Evolutionary conservation across 2,888 invertebrate genomes (phyloP), one percentile per base, ranked within the genome.

Genomic region (Pterostichus madidus): DNA sequence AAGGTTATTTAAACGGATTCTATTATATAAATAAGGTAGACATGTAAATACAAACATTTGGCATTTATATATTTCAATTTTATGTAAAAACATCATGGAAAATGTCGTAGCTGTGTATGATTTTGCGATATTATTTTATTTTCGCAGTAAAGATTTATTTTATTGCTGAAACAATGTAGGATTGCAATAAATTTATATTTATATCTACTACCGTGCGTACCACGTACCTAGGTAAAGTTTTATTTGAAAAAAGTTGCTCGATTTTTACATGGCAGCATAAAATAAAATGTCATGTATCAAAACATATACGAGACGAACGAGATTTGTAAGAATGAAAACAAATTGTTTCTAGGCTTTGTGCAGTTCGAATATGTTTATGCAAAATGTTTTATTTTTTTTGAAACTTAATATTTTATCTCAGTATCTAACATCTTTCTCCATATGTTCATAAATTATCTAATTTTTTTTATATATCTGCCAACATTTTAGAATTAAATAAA

Each of bases 131-230:
- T 44, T 46, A 73, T 73, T 71, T 71, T 71, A 71, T 71, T 71
- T 71, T 5, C 46, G 31, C 13, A 73, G 44, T 44, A 44, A 73
- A 73, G 73, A 73, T 73, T 46, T 73, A 73, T 73, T 73, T 73
- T 73, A 73, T 31, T 46, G 46, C 17, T 10, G 7, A 73, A 49
- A 73, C 73, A 73, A 73, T 49, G 24, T 10, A 73, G 31, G 24
- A 44, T 15, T 10, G 73, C 73, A 46, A 73, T 73, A 73, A 73
- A 73, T 73, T 73, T 73, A 46, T 73, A 73, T 73, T 73, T 73
- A 73, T 73, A 46, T 73, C 44, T 73, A 39, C 44, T 15, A 17
- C 17, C 17, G 31, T 46, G 73, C 15, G 17, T 49, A 73, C n/a
- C n/a, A n/a, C n/a, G n/a, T n/a, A n/a, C n/a, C n/a, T 73, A 49